Percentiles rank a stretch among this genome's conserved stretches.
Evolutionary conservation across 2,113 vertebrate species (phyloP).

Genomic region (Phalacrocorax brasilianus): DNA sequence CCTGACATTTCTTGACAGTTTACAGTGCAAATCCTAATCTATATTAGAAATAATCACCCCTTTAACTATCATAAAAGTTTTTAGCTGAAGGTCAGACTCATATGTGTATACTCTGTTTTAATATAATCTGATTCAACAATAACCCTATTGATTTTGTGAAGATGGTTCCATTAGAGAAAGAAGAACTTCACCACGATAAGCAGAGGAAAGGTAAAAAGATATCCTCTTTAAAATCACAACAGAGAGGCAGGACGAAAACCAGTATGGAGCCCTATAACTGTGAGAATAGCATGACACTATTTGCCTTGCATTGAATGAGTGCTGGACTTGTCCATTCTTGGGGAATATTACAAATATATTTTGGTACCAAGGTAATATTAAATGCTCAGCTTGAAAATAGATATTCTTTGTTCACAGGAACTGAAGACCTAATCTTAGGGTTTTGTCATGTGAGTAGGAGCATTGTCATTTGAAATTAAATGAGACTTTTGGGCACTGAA

Average conservation of each 20-base stretch:
- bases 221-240: background rate
- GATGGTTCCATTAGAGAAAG: background rate
- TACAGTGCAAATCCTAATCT: slow-evolving; percentile 20
- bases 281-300: background rate
- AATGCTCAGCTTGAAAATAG: slow-evolving; percentile 35
- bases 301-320: slow-evolving; percentile 1
- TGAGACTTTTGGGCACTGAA: slow-evolving; percentile 11
- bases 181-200: background rate
- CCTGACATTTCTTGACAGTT: slow-evolving; percentile 30
- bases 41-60: slow-evolving; percentile 33
- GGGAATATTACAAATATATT: background rate
- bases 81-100: slow-evolving; percentile 29
- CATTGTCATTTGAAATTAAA: slow-evolving; percentile 45
- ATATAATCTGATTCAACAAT: slow-evolving; percentile 22
- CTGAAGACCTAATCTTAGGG: background rate
- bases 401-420: background rate
- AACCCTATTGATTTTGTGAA: slow-evolving; percentile 15
- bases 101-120: slow-evolving; percentile 4
- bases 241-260: background rate
- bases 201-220: background rate
- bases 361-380: background rate
- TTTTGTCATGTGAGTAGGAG: slow-evolving; percentile 45
- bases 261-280: background rate
- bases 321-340: background rate
- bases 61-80: slow-evolving; percentile 10